A percentile compares a stretch with the other conserved stretches of the same genome.
These are phyloP conservation scores for Eubasilissa splendida DNA, from an alignment of 2,888 invertebrate genomes.

Conservation along the genomic window DNA sequence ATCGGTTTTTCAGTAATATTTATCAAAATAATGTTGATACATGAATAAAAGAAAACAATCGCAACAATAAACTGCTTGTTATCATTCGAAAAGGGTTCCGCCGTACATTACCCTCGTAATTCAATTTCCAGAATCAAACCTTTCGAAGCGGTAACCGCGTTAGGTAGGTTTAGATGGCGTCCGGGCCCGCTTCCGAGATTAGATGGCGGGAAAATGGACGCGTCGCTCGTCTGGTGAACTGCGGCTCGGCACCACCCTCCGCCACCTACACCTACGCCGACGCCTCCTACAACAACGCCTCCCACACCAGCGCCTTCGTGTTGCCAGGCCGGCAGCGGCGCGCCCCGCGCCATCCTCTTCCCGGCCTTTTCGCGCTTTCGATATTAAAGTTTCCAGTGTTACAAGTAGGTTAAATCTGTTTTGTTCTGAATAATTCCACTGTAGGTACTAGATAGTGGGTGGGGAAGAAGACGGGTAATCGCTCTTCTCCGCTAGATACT, in stretches of 20 bases:
- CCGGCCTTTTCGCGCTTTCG: slow-evolving; percentile 22
- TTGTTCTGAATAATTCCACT: slow-evolving; percentile 26
- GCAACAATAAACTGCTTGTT: too few relatives aligned
- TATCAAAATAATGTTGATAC: too few relatives aligned
- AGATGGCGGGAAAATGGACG: not conserved
- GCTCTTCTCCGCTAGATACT: not conserved
- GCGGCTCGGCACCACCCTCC: not conserved
- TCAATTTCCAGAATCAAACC: not conserved
- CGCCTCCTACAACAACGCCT: not conserved
- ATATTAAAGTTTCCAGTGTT: slow-evolving; percentile 23
- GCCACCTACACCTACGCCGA: not conserved
- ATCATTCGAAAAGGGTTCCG: not conserved
- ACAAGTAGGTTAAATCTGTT: slow-evolving; percentile 25
- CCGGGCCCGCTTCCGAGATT: not conserved
- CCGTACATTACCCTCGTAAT: not conserved
- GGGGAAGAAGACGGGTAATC: not conserved
- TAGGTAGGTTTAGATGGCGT: not conserved
- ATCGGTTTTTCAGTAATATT: too few relatives aligned
- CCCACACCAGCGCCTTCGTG: not conserved
- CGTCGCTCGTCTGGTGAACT: not conserved
- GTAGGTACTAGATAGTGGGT: not conserved
- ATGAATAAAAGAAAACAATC: too few relatives aligned
- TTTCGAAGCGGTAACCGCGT: not conserved
- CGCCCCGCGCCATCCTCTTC: not conserved
- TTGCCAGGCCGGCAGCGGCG: not conserved